phyloP scores from a whole-genome alignment of 2,113 vertebrate genomes.

The Pterocles gutturalis region DNA sequence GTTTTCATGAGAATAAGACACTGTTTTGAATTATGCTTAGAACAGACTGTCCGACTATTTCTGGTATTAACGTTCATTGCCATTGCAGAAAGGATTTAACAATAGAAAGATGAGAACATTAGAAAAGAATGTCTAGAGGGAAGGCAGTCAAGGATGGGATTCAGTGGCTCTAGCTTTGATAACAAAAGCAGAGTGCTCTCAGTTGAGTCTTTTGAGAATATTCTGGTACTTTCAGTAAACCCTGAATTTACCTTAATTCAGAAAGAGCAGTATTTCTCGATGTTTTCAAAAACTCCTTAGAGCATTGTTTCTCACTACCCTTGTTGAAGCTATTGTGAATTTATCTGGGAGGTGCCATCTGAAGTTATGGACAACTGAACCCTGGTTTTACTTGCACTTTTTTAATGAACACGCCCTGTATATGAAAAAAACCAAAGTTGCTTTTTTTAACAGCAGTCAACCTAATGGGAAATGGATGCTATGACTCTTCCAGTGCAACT shows the following conservation, averaged over 20 bases:
- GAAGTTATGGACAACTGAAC: background rate
- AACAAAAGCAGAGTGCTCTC: constrained; percentile 25
- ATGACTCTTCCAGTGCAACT: background rate
- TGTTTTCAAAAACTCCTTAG: background rate
- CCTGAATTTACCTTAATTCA: background rate
- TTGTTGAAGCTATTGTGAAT: background rate
- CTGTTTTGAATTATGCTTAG: constrained; percentile 69
- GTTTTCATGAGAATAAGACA: constrained; percentile 56
- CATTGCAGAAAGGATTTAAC: constrained; percentile 56
- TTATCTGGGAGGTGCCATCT: background rate
- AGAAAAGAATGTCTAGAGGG: constrained; percentile 63
- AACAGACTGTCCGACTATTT: constrained; percentile 62
- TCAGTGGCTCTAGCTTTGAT: constrained; percentile 58
- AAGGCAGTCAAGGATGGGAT: constrained; percentile 59
- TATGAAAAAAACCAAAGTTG: background rate
- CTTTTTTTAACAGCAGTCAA: background rate
- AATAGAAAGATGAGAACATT: constrained; percentile 67
- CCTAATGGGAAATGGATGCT: background rate
- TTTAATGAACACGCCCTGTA: accelerated
- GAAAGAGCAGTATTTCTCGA: background rate
- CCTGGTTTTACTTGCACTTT: background rate
- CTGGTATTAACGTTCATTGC: constrained; percentile 55
- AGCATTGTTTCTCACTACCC: background rate
- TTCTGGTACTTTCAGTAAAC: background rate
- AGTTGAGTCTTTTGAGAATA: background rate